Percentiles rank a stretch among this genome's conserved stretches.
Evolutionary conservation across 2,888 invertebrate species (phyloP).

Genomic region (Hololepta plana): DNA sequence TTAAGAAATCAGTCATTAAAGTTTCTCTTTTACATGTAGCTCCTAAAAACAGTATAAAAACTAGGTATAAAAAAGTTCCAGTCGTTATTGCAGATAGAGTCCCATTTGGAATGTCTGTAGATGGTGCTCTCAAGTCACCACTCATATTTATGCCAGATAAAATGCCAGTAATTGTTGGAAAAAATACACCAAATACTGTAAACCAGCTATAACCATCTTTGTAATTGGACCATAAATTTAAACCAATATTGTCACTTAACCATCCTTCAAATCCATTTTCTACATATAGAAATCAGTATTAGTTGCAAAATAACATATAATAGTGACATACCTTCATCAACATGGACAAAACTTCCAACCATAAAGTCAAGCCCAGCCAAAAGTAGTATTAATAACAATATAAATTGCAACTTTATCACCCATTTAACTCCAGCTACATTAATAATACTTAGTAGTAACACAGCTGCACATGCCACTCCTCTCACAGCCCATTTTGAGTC

Average conservation of each 20-base stretch:
- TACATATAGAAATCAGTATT: slow-evolving; percentile 19
- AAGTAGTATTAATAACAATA: slow-evolving; percentile 67
- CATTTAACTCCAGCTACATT: slow-evolving; percentile 96
- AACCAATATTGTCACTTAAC: slow-evolving; percentile 55
- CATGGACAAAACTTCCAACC: slow-evolving; percentile 76
- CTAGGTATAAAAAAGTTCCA: slow-evolving; percentile 73
- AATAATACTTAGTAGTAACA: slow-evolving; percentile 70
- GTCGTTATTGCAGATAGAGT: slow-evolving; percentile 83
- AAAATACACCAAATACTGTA: slow-evolving; percentile 92
- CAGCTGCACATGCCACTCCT: slow-evolving; percentile 74
- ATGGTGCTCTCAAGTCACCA: slow-evolving; percentile 83
- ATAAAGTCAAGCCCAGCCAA: slow-evolving; percentile 85
- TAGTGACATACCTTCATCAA: slow-evolving; percentile 41
- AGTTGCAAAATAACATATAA: slow-evolving; percentile 1
- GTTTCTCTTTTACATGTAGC: slow-evolving; percentile 61
- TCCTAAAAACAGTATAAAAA: slow-evolving; percentile 79
- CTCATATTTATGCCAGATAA: slow-evolving; percentile 98
- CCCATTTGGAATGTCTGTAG: slow-evolving; percentile 84
- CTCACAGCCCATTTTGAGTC: slow-evolving; percentile 66
- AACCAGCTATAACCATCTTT: slow-evolving; percentile 77
- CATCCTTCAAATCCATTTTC: slow-evolving; percentile 76
- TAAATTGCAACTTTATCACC: slow-evolving; percentile 90
- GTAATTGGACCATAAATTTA: slow-evolving; percentile 70
- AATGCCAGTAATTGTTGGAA: slow-evolving; percentile 93
- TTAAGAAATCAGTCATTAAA: slow-evolving; percentile 67